Percentiles rank a stretch among this genome's conserved stretches.
These are phyloP conservation scores for Trichogramma dendrolimi DNA, from an alignment of 2,888 invertebrate genomes.

Conservation along the genomic window DNA sequence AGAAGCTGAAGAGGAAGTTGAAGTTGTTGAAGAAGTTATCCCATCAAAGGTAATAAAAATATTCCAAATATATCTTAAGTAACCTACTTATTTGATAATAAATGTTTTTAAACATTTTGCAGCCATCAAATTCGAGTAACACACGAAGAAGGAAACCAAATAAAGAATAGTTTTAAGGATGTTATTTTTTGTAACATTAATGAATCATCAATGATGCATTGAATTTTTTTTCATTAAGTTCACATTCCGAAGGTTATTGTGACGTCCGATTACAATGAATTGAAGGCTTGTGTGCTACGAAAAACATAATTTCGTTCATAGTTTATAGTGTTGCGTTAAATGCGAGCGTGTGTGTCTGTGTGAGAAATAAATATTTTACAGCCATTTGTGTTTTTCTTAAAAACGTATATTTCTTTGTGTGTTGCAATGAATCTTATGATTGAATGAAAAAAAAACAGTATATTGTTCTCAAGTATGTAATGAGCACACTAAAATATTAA, in stretches of 20 bases:
- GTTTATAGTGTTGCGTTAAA: constrained; percentile 14
- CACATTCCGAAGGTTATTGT: constrained; percentile 24
- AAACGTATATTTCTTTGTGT: constrained; percentile 20
- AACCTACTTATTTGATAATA: background rate
- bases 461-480: constrained; percentile 22
- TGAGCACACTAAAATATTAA: constrained; percentile 24
- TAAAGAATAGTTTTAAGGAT: constrained; percentile 40
- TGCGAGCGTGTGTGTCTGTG: background rate
- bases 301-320: constrained; percentile 21
- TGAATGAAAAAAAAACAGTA: constrained; percentile 15
- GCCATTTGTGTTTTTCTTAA: constrained; percentile 21
- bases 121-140: constrained; percentile 38
- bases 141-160: constrained; percentile 50
- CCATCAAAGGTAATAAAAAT: constrained; percentile 14
- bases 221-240: constrained; percentile 23
- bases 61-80: background rate
- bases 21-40: constrained; percentile 34
- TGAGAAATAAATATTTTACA: constrained; percentile 12
- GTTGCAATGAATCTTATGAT: constrained; percentile 20
- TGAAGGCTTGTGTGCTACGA: constrained; percentile 12
- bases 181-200: constrained; percentile 24
- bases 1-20: constrained; percentile 35
- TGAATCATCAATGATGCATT: constrained; percentile 23
- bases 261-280: constrained; percentile 8
- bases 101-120: constrained; percentile 32